Evolutionary conservation across 2,113 vertebrate genomes (phyloP).

Genomic region (Gymnorhina tibicen): DNA sequence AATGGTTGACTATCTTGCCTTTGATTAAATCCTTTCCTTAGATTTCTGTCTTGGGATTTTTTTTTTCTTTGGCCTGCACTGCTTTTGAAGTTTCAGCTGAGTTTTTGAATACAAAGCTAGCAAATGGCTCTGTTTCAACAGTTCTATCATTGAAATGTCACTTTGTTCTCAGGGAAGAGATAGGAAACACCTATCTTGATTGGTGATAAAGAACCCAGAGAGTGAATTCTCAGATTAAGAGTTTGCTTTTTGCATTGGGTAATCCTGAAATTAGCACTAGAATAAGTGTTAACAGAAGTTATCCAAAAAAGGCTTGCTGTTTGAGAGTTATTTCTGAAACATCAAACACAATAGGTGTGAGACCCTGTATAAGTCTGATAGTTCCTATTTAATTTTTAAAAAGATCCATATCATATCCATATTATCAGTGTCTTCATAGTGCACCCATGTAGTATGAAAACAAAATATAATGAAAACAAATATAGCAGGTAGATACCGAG

Average conservation of each 20-base stretch:
- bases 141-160: not conserved
- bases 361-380: not conserved
- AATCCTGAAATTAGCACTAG: not conserved
- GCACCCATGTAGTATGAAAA: not conserved
- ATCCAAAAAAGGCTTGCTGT: not conserved
- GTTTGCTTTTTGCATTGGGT: not conserved
- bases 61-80: not conserved
- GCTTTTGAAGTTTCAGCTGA: not conserved
- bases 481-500: not conserved
- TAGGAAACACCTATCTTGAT: not conserved
- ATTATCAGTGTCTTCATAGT: not conserved
- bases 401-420: accelerated
- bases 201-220: not conserved
- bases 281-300: not conserved
- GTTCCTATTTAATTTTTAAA: not conserved
- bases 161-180: not conserved
- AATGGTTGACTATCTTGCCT: not conserved
- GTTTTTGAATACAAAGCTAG: not conserved
- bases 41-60: not conserved
- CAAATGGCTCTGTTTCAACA: not conserved
- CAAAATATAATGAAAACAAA: not conserved
- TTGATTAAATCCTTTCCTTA: not conserved
- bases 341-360: not conserved
- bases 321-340: not conserved
- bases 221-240: not conserved